Percentiles rank a stretch among this genome's conserved stretches.
Evolutionary conservation across 2,113 vertebrate genomes (phyloP).

Genomic region (Burhinus bistriatus): DNA sequence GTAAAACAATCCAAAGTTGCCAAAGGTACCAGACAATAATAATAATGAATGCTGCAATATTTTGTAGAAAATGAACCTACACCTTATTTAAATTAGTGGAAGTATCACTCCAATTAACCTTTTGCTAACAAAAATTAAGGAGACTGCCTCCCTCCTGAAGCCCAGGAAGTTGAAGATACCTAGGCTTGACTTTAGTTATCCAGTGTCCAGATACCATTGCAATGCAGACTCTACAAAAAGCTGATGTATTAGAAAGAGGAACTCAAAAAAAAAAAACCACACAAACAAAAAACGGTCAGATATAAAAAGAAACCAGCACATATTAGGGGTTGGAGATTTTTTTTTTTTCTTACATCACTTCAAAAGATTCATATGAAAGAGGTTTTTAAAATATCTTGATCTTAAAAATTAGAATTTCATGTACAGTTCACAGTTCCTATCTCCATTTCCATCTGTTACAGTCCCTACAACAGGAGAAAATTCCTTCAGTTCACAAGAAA

Average conservation of each 20-base stretch:
- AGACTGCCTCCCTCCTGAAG: not conserved
- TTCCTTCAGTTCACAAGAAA: not conserved
- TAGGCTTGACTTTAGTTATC: not conserved
- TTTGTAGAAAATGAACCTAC: not conserved
- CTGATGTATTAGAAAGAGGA: not conserved
- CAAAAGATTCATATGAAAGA: not conserved
- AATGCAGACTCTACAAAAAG: not conserved
- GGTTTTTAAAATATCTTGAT: conserved; percentile 3
- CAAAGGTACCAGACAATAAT: not conserved
- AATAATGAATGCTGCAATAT: not conserved
- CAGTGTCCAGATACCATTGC: not conserved
- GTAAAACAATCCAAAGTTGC: not conserved
- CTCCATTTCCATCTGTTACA: conserved; percentile 30
- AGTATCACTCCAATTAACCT: not conserved
- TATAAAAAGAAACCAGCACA: conserved; percentile 39
- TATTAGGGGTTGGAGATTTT: not conserved
- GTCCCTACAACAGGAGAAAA: not conserved
- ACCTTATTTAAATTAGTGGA: not conserved
- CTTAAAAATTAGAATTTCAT: conserved; percentile 19
- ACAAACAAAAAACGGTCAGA: conserved; percentile 17
- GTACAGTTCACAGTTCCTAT: conserved; percentile 8
- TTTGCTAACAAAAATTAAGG: not conserved
- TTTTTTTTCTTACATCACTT: not conserved
- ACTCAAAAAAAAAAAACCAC: not conserved
- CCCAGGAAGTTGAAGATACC: not conserved